These are phyloP conservation scores for Aspidapion aeneum DNA, from an alignment of 2,888 invertebrate genomes.

Conservation along the genomic window DNA sequence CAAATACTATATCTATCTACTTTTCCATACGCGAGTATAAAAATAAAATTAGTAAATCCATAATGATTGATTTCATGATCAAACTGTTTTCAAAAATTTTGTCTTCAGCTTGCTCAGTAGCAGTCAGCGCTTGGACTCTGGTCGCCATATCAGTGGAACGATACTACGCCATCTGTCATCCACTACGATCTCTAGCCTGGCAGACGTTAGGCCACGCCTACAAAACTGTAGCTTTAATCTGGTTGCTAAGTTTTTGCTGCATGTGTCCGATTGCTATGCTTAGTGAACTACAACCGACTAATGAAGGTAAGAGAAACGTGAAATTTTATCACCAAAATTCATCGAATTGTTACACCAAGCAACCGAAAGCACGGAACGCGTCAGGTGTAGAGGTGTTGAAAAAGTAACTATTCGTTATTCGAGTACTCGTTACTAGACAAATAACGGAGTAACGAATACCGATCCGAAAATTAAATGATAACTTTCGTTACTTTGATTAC, in stretches of 20 bases:
- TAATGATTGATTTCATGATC: too few species aligned
- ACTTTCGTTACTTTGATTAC: too few species aligned
- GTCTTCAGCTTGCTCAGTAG: constrained; percentile 67
- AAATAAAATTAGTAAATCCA: too few species aligned
- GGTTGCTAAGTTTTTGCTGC: constrained; percentile 60
- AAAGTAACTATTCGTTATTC: too few species aligned
- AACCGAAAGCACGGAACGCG: too few species aligned
- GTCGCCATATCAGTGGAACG: constrained; percentile 76
- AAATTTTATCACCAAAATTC: neutral
- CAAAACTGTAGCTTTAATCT: constrained; percentile 62
- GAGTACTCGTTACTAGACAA: too few species aligned
- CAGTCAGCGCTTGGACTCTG: constrained; percentile 73
- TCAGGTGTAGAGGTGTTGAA: too few species aligned
- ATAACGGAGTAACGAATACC: too few species aligned
- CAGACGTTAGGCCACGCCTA: constrained; percentile 73
- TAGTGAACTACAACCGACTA: constrained; percentile 56
- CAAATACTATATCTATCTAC: too few species aligned
- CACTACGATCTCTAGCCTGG: constrained; percentile 69
- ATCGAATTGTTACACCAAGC: too few species aligned
- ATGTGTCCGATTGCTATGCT: constrained; percentile 63
- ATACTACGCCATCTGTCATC: constrained; percentile 77
- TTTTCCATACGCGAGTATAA: too few species aligned
- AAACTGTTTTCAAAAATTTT: constrained; percentile 24
- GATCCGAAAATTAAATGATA: too few species aligned
- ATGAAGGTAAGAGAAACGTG: constrained; percentile 34